phyloP scores from a whole-genome alignment of 1,140 invertebrate genomes.

The Sinonovacula constricta region DNA sequence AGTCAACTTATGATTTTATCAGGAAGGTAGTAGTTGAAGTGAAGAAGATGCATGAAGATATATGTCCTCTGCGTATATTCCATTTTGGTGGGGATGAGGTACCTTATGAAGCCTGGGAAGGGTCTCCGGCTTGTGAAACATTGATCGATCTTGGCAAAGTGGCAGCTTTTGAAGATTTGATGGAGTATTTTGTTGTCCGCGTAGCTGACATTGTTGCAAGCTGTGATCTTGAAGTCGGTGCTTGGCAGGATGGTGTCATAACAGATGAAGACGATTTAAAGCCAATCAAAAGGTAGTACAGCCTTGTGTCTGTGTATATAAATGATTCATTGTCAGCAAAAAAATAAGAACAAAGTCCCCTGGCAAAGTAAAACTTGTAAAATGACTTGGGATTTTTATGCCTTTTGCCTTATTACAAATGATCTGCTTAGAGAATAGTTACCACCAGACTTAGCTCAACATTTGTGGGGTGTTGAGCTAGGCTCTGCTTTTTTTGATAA shows the following conservation, averaged over 20 bases:
- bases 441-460: too few species aligned
- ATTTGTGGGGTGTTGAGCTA: too few species aligned
- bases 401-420: too few species aligned
- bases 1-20: constrained; percentile 72
- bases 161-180: constrained; percentile 59
- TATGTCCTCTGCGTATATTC: constrained; percentile 67
- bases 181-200: constrained; percentile 69
- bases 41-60: constrained; percentile 66
- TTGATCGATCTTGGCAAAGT: constrained; percentile 60
- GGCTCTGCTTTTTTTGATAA: too few species aligned
- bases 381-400: too few species aligned
- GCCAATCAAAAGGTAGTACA: constrained; percentile 53
- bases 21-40: constrained; percentile 70
- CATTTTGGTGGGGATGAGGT: constrained; percentile 77
- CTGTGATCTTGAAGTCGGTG: constrained; percentile 65
- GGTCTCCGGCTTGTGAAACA: constrained; percentile 68
- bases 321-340: too few species aligned
- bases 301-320: too few species aligned
- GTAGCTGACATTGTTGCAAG: constrained; percentile 59
- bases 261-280: constrained; percentile 46
- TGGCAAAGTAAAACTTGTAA: too few species aligned
- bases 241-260: constrained; percentile 73
- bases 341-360: too few species aligned
- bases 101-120: constrained; percentile 70
- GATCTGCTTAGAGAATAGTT: too few species aligned